Evolutionary conservation across 2,113 vertebrate species (phyloP).

Genomic region (Aplodontia rufa): DNA sequence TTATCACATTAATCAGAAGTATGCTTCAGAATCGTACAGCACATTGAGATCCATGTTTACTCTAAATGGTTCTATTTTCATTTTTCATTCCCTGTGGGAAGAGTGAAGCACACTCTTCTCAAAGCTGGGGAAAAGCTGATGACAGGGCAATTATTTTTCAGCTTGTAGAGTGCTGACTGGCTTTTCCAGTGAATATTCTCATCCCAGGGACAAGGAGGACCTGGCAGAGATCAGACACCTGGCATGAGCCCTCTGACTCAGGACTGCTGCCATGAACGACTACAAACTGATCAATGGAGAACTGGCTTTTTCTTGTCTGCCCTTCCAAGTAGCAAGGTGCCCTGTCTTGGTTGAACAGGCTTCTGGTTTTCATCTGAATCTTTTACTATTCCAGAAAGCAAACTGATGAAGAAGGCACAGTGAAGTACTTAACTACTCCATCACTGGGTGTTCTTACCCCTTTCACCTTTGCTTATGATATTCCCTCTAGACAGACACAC

Average conservation of each 20-base stretch:
- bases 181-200: not conserved
- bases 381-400: not conserved
- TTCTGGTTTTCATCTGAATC: not conserved
- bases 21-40: constrained; percentile 16
- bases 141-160: not conserved
- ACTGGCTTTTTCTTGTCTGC: not conserved
- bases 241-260: not conserved
- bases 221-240: not conserved
- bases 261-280: not conserved
- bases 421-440: not conserved
- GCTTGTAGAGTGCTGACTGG: not conserved
- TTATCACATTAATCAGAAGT: not conserved
- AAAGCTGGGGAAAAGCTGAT: not conserved
- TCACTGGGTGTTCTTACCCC: no score
- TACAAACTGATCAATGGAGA: constrained; percentile 10
- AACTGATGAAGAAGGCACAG: not conserved
- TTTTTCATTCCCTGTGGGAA: not conserved
- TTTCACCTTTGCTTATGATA: not conserved
- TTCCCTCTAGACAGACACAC: not conserved
- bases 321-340: not conserved
- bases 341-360: not conserved
- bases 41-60: constrained; percentile 4
- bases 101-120: not conserved
- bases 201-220: not conserved
- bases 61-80: not conserved